A percentile compares a stretch with the other conserved stretches of the same genome.
Evolutionary conservation across 2,797 vertebrate species (phyloP).

Genomic region (Streptopelia turtur): DNA sequence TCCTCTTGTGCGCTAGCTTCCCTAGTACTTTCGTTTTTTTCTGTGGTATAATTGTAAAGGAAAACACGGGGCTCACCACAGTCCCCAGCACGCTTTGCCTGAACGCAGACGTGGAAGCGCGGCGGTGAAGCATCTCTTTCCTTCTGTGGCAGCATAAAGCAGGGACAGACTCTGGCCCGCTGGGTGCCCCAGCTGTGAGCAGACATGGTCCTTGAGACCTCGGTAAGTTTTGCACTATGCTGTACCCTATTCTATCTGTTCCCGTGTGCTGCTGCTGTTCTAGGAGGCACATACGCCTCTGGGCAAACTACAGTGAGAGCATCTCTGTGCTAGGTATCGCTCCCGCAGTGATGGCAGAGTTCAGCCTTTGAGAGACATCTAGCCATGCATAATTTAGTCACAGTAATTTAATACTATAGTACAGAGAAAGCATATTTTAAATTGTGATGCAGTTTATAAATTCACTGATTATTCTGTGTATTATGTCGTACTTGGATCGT

Average conservation of each 20-base stretch:
- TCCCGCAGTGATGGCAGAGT: background rate
- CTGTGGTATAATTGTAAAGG: background rate
- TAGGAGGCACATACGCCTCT: rapidly evolving
- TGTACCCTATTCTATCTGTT: background rate
- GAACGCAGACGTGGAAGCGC: rapidly evolving
- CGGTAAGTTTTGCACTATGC: background rate
- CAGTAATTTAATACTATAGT: rapidly evolving
- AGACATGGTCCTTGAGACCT: slow-evolving; percentile 17
- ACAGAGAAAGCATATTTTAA: background rate
- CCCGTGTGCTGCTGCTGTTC: background rate
- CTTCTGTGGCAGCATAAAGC: rapidly evolving
- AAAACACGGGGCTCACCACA: background rate
- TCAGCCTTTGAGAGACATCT: rapidly evolving
- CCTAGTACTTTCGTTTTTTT: background rate
- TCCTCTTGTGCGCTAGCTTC: background rate
- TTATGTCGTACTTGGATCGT: background rate
- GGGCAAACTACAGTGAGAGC: rapidly evolving
- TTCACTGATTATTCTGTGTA: background rate
- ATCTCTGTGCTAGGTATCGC: background rate
- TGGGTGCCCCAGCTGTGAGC: background rate
- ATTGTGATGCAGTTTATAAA: background rate
- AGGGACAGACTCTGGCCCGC: rapidly evolving
- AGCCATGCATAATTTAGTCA: rapidly evolving
- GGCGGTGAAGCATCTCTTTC: rapidly evolving
- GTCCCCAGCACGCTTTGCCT: rapidly evolving